Conservation (phyloP, 2,113 vertebrate genomes). For the Ellobius talpinus region DNA sequence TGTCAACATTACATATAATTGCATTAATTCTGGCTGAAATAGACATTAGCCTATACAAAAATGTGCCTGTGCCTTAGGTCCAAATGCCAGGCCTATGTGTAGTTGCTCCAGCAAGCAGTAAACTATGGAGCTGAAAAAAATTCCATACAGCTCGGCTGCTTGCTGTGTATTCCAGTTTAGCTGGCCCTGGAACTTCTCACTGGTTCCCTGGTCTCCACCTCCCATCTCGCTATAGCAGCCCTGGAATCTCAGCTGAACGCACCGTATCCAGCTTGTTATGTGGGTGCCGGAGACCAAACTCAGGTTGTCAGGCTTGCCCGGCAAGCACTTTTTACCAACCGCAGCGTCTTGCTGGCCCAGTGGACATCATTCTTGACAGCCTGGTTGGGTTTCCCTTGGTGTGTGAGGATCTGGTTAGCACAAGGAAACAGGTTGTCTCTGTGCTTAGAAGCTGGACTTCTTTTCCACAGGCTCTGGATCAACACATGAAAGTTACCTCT, state of each 20-base stretch:
- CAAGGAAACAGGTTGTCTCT: background rate
- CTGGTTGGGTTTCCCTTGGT: background rate
- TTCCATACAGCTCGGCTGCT: background rate
- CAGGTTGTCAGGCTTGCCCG: background rate
- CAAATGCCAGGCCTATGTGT: slow-evolving; percentile 48
- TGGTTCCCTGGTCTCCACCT: too few species aligned
- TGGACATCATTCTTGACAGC: slow-evolving; percentile 15
- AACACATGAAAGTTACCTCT: background rate
- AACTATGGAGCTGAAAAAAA: slow-evolving; percentile 41
- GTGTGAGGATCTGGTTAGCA: background rate
- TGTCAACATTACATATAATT: slow-evolving; percentile 78
- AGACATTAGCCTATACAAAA: slow-evolving; percentile 64
- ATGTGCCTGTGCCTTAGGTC: slow-evolving; percentile 45
- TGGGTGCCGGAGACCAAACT: background rate
- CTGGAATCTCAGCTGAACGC: background rate
- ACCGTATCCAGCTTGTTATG: too few species aligned
- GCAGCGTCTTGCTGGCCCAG: background rate
- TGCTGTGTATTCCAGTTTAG: background rate
- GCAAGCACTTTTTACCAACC: background rate
- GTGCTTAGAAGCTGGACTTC: background rate
- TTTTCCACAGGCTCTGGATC: background rate
- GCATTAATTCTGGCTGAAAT: slow-evolving; percentile 73
- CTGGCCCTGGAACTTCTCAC: background rate
- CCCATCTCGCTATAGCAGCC: too few species aligned
- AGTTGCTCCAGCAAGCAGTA: slow-evolving; percentile 4